phyloP scores from a whole-genome alignment of 35 echinoderm and acorn worm genomes.

The Chiridota heheva region DNA sequence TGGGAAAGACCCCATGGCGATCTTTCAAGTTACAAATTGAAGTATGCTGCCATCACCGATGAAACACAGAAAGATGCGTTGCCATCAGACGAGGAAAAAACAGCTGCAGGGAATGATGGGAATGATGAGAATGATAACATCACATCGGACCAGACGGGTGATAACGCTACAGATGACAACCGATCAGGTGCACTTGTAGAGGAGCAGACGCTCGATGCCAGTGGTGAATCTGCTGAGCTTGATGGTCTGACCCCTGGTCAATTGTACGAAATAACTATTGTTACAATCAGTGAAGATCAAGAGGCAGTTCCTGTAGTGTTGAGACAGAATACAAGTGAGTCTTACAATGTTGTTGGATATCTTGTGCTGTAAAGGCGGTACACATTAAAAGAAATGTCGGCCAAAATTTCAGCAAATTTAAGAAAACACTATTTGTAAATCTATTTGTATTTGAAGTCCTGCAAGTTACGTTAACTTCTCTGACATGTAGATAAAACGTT shows the following conservation, averaged over 20 bases:
- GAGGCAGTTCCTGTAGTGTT: neutral
- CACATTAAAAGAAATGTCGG: too few species aligned
- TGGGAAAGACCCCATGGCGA: constrained; percentile 24
- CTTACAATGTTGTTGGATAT: too few species aligned
- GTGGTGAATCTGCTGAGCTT: neutral
- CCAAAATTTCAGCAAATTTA: too few species aligned
- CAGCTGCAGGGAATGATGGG: neutral
- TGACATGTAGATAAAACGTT: too few species aligned
- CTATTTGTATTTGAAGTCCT: too few species aligned
- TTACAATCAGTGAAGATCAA: neutral
- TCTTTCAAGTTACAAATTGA: constrained; percentile 9
- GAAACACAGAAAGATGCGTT: too few species aligned
- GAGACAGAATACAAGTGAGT: constrained; percentile 25
- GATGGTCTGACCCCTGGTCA: constrained; percentile 1
- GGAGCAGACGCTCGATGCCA: neutral
- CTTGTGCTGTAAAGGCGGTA: too few species aligned
- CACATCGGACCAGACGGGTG: neutral
- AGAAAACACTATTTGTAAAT: too few species aligned
- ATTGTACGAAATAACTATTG: neutral
- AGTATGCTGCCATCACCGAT: neutral
- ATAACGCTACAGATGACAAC: neutral
- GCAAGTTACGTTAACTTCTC: too few species aligned
- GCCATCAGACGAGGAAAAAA: too few species aligned
- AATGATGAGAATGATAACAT: neutral
- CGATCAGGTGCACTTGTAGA: neutral